phyloP scores from a whole-genome alignment of 2,888 invertebrate species.

The Argyresthia goedartella region DNA sequence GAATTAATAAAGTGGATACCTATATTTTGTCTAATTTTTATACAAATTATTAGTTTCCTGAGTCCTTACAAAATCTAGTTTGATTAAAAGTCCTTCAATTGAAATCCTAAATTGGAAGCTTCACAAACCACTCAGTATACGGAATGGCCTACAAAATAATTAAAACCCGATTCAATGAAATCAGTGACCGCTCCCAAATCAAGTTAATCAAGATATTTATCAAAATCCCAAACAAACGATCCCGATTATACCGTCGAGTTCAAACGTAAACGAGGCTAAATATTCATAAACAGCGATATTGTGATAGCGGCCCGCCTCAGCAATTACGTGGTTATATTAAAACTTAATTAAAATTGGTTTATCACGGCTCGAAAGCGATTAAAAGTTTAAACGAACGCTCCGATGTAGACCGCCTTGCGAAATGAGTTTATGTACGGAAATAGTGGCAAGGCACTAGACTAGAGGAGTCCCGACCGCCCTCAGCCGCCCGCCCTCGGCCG shows the following conservation, averaged over 20 bases:
- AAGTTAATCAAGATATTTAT: slow-evolving; percentile 8
- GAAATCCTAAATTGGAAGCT: no score
- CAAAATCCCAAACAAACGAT: slow-evolving; percentile 11
- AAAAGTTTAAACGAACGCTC: slow-evolving; percentile 66
- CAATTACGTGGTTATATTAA: slow-evolving; percentile 70
- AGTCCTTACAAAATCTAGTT: no score
- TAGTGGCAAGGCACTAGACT: slow-evolving; percentile 18
- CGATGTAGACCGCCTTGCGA: slow-evolving; percentile 57
- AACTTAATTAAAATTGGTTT: slow-evolving; percentile 71
- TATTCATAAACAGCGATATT: slow-evolving; percentile 59
- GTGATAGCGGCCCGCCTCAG: slow-evolving; percentile 54
- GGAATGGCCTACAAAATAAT: no score
- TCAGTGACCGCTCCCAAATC: background rate
- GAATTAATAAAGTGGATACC: no score
- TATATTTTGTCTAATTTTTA: no score
- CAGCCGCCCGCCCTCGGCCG: no score
- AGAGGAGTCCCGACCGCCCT: no score
- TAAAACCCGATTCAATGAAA: no score
- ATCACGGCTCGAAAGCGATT: slow-evolving; percentile 68
- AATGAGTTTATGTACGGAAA: slow-evolving; percentile 48
- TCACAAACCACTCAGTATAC: no score
- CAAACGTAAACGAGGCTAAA: slow-evolving; percentile 27
- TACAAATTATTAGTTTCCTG: no score
- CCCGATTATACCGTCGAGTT: slow-evolving; percentile 10
- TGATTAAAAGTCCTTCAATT: no score